Evolutionary conservation across 2,797 vertebrate species (phyloP).

Genomic region (Melopsittacus undulatus): DNA sequence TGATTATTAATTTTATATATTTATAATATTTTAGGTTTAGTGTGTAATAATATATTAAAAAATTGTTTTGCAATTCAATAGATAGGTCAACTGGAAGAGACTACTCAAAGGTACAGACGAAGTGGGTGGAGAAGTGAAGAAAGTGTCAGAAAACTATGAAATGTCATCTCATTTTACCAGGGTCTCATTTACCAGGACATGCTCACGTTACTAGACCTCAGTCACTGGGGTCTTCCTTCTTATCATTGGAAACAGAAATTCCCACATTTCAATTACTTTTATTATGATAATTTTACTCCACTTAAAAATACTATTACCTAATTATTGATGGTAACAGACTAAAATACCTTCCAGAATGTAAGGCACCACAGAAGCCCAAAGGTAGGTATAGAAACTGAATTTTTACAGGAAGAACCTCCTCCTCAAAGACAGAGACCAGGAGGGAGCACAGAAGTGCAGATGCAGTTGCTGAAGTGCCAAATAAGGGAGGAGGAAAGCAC

Average conservation of each 20-base stretch:
- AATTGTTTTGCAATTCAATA: background rate
- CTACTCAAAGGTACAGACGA: background rate
- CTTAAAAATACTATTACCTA: background rate
- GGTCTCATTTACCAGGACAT: background rate
- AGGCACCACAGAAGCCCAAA: background rate
- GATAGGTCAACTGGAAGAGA: background rate
- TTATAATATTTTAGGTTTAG: background rate
- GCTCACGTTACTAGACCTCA: background rate
- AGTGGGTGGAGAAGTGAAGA: background rate
- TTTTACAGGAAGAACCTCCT: background rate
- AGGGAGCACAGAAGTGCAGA: background rate
- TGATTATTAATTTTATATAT: background rate
- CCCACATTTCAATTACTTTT: background rate
- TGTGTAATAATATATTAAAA: background rate
- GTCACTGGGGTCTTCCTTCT: background rate
- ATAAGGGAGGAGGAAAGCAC: background rate
- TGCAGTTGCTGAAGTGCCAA: background rate
- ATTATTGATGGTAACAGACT: background rate
- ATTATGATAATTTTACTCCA: background rate
- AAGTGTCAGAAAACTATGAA: background rate
- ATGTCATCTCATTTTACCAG: background rate
- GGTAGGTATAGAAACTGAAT: rapidly evolving
- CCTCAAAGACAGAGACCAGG: background rate
- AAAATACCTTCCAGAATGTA: rapidly evolving
- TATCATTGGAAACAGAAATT: background rate